These are phyloP conservation scores for Torymus tubicola DNA, from an alignment of 2,888 invertebrate genomes.

Conservation along the genomic window DNA sequence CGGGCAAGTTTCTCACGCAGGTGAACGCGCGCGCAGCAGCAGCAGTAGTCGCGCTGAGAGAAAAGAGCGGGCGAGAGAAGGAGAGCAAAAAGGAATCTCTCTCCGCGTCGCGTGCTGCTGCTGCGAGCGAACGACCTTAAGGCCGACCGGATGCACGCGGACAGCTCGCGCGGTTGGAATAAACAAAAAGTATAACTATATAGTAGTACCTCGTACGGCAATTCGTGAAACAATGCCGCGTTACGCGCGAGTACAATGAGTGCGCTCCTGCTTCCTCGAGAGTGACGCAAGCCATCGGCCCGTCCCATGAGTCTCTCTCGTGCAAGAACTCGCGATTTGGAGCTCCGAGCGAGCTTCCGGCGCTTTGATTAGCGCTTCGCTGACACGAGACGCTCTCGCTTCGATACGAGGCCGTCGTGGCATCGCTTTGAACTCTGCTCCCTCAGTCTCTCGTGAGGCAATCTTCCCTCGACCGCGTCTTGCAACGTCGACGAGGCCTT, in stretches of 20 bases:
- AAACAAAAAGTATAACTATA: neutral
- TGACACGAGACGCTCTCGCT: too few relatives aligned
- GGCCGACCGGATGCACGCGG: constrained; percentile 13
- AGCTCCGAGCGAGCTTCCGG: too few relatives aligned
- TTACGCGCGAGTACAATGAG: neutral
- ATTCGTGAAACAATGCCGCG: constrained; percentile 15
- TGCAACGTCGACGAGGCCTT: too few relatives aligned
- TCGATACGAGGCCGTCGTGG: too few relatives aligned
- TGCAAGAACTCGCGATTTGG: too few relatives aligned
- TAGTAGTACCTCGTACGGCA: neutral
- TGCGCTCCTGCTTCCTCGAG: neutral
- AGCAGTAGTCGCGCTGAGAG: too few relatives aligned
- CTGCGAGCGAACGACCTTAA: neutral
- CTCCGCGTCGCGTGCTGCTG: neutral
- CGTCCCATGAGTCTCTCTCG: too few relatives aligned
- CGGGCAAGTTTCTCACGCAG: constrained; percentile 8
- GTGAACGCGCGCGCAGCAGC: constrained; percentile 1
- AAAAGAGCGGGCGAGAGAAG: too few relatives aligned
- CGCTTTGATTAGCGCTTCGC: too few relatives aligned
- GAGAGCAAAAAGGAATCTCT: constrained; percentile 4
- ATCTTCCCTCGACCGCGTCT: too few relatives aligned
- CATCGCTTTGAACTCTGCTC: too few relatives aligned
- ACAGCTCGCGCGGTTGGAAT: neutral
- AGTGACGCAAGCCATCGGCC: neutral
- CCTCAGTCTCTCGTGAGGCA: too few relatives aligned